phyloP scores from a whole-genome alignment of 2,797 vertebrate species.

The Manis pentadactyla region DNA sequence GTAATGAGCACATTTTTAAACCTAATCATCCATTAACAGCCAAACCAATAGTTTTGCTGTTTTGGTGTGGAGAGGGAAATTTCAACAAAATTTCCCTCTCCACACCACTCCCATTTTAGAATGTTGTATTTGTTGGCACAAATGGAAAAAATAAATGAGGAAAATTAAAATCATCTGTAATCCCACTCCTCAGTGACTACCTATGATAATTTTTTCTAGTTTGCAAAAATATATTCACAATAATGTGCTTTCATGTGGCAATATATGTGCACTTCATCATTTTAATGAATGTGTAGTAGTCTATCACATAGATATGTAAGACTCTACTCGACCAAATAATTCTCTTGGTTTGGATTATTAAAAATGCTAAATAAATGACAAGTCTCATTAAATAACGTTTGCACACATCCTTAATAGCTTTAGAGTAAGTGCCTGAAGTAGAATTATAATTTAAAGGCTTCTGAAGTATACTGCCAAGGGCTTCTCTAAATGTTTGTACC shows the following conservation, averaged over 20 bases:
- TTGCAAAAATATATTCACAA: neutral
- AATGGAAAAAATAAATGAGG: neutral
- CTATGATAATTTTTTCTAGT: neutral
- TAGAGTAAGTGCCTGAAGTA: neutral
- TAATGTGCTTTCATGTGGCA: neutral
- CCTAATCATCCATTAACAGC: neutral
- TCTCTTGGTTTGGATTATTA: neutral
- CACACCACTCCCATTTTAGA: neutral
- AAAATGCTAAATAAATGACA: constrained; percentile 37
- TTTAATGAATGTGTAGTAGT: neutral
- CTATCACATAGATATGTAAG: neutral
- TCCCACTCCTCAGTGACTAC: neutral
- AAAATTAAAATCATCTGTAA: neutral
- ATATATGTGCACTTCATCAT: neutral
- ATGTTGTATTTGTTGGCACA: neutral
- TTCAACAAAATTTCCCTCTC: neutral
- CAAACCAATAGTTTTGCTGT: neutral
- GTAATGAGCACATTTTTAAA: neutral
- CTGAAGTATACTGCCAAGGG: neutral
- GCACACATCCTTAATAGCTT: neutral
- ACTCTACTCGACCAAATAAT: neutral
- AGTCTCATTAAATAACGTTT: neutral
- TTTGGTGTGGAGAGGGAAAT: too few relatives aligned
- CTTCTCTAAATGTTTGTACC: neutral
- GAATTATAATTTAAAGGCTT: neutral